A percentile compares a stretch with the other conserved stretches of the same genome.
Conservation (phyloP, 2,797 vertebrate species). For the Gallirallus australis region DNA sequence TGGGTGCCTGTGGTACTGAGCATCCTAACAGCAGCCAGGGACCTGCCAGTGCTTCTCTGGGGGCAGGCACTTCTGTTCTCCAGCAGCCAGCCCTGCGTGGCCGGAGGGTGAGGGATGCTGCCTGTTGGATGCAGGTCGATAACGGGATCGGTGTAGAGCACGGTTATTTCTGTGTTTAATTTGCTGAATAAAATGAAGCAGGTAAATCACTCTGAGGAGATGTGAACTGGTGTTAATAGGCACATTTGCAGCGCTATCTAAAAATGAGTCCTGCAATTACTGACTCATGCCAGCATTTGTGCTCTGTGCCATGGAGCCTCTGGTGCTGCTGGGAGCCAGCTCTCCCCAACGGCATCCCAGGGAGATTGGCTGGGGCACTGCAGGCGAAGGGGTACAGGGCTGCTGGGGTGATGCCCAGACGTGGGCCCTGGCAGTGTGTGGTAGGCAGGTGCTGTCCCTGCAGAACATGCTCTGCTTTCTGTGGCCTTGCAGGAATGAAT, state of each 20-base stretch:
- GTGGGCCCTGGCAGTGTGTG: accelerated
- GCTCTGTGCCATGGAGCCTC: accelerated
- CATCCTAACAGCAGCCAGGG: neutral
- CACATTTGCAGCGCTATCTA: neutral
- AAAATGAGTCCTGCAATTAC: slow-evolving; percentile 38
- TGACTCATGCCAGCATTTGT: neutral
- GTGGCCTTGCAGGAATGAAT: accelerated
- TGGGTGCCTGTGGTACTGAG: accelerated
- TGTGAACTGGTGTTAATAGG: neutral
- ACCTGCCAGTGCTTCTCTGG: accelerated
- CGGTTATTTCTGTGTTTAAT: slow-evolving; percentile 37
- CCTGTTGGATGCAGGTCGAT: neutral
- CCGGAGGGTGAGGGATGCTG: neutral
- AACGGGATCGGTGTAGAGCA: neutral
- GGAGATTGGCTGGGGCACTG: neutral
- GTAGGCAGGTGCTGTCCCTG: accelerated
- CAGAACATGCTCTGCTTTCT: accelerated
- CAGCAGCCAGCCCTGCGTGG: neutral
- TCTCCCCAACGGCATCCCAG: accelerated
- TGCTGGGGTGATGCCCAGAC: too few relatives aligned
- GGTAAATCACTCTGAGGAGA: slow-evolving; percentile 57
- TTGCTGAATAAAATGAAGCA: slow-evolving; percentile 33
- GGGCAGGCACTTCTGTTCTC: neutral
- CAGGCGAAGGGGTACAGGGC: neutral
- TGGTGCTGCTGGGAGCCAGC: neutral